Evolutionary conservation across 1,140 invertebrate genomes (phyloP).

Genomic region (Brachionus calyciflorus): DNA sequence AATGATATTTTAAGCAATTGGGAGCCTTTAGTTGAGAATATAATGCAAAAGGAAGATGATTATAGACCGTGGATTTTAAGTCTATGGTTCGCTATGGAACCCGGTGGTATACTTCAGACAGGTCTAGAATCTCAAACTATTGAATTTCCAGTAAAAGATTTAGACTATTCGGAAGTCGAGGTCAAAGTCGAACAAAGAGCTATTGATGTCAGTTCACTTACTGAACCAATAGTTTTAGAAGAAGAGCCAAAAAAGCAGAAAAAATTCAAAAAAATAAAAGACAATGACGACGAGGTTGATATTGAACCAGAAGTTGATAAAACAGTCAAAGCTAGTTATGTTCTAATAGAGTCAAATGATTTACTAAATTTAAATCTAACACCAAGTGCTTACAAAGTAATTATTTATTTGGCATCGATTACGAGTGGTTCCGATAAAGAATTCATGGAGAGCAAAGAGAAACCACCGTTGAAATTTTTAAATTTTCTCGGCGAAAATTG

Average conservation of each 20-base stretch:
- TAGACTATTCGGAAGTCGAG: background rate
- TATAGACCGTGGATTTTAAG: slow-evolving; percentile 68
- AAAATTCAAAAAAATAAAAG: background rate
- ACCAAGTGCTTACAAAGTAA: slow-evolving; percentile 39
- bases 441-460: background rate
- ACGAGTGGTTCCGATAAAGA: background rate
- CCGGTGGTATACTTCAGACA: slow-evolving; percentile 24
- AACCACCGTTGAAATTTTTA: slow-evolving; percentile 43
- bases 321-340: slow-evolving; percentile 28
- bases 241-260: background rate
- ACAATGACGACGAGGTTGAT: background rate
- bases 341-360: slow-evolving; percentile 39
- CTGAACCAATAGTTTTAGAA: background rate
- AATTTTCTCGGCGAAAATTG: slow-evolving; percentile 41
- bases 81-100: slow-evolving; percentile 37
- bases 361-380: slow-evolving; percentile 43
- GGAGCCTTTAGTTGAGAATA: slow-evolving; percentile 77
- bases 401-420: slow-evolving; percentile 9
- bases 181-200: background rate
- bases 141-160: slow-evolving; percentile 33
- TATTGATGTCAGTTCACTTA: background rate
- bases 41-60: slow-evolving; percentile 67
- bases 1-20: slow-evolving; percentile 71
- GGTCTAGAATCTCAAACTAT: background rate
- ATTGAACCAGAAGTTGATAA: background rate